Conservation (phyloP, 2,113 vertebrate species). For the Nipponia nippon region DNA sequence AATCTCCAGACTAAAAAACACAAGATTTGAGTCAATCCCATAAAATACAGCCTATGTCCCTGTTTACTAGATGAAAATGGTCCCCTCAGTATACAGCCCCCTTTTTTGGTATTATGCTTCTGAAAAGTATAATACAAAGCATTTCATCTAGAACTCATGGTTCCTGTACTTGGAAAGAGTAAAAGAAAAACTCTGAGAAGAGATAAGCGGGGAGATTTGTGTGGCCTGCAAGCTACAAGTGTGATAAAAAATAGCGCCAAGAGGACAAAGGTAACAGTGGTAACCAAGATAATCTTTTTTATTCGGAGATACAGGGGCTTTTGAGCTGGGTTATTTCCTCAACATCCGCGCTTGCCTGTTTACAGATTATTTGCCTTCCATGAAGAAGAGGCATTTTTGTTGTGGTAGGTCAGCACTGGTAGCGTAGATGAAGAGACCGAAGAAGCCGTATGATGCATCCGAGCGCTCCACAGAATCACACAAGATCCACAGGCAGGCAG, state of each 20-base stretch:
- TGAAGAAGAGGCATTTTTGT: background rate
- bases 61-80: background rate
- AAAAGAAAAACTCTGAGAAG: background rate
- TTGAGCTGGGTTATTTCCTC: background rate
- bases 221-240: background rate
- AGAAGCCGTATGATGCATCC: background rate
- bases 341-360: rapidly evolving
- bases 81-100: rapidly evolving
- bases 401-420: background rate
- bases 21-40: background rate
- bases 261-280: background rate
- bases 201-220: background rate
- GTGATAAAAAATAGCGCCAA: background rate
- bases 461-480: background rate
- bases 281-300: background rate
- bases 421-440: background rate
- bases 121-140: rapidly evolving
- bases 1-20: rapidly evolving
- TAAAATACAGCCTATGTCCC: background rate
- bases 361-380: no score
- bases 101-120: background rate
- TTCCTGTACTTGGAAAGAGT: background rate
- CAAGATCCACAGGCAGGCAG: background rate
- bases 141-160: background rate
- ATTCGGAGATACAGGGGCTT: background rate